Evolutionary conservation across 2,888 invertebrate species (phyloP), one percentile per base, ranked within the genome.

Genomic region (Mimas tiliae): DNA sequence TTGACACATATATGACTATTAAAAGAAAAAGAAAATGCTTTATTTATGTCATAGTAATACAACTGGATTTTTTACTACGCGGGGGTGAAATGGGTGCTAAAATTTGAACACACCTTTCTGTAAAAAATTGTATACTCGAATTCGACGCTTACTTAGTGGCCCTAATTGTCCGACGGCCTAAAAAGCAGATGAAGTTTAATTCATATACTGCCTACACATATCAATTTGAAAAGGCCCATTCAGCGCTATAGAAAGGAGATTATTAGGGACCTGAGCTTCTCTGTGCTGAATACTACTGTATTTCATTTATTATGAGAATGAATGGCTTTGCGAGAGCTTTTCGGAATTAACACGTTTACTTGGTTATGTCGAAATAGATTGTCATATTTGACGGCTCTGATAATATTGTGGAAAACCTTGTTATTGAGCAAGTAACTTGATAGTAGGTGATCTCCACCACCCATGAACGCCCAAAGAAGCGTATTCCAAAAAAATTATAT

Each of bases 171-270:
- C 64, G 69, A 70, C 70, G 70, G 68, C 51, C 68, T 74, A 73
- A 76, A 76, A 76, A 74, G 71, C 69, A 75, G 53, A 65, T 65
- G 69, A 69, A 73, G 68, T 64, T 76, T 75, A 75, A 76, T 74
- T 73, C 68, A 70, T 70, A 66, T 69, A 69, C 70, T 66, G 66
- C 62, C 67, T 58, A 58, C 70, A 67, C 62, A 72, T 72, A 70
- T 67, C 68, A 73, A 72, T 71, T 72, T 74, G 66, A 69, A 74
- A 72, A 68, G 68, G 65, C 68, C 69, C 33, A 68, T 73, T 70
- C 66, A 68, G 64, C 67, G 64, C 62, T 65, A 68, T 62, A 65
- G 68, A 65, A 64, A 65, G 50, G 19, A n/a, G 68, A 66, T 63
- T 33, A 33, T 58, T 58, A 58, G 42, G 21, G 58, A 58, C 38